phyloP scores from a whole-genome alignment of 2,888 invertebrate species.

The Cotesia congregata region DNA sequence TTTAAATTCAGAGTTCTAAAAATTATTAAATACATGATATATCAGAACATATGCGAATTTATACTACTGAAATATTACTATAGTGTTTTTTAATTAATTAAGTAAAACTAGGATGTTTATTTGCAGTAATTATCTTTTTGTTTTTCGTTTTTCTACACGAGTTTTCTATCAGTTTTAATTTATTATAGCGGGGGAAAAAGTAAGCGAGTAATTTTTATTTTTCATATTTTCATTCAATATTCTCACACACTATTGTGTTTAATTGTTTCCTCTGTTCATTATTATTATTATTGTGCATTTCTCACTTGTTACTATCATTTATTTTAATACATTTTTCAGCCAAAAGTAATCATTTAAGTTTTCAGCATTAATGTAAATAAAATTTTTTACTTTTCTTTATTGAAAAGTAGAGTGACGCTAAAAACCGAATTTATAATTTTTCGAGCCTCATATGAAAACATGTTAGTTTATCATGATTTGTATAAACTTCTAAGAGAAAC shows the following conservation, averaged over 20 bases:
- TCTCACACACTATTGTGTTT: conserved; percentile 35
- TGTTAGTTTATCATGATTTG: no score
- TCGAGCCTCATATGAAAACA: no score
- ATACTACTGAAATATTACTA: not conserved
- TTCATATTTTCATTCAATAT: conserved; percentile 9
- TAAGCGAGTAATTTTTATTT: conserved; percentile 23
- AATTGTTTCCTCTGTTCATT: not conserved
- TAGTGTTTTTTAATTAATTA: conserved; percentile 33
- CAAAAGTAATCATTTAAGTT: conserved; percentile 49
- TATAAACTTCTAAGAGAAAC: no score
- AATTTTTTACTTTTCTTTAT: no score
- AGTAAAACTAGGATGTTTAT: conserved; percentile 40
- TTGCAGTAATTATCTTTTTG: conserved; percentile 19
- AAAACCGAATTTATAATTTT: no score
- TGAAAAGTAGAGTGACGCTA: no score
- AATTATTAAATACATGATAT: not conserved
- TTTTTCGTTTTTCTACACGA: conserved; percentile 12
- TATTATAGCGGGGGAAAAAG: not conserved
- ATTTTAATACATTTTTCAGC: conserved; percentile 17
- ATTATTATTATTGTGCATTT: conserved; percentile 19
- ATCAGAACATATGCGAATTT: not conserved
- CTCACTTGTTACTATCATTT: conserved; percentile 11
- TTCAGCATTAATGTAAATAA: no score
- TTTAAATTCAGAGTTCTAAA: not conserved
- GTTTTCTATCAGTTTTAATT: conserved; percentile 6